These are phyloP conservation scores for Bombus affinis DNA, from an alignment of 1,140 invertebrate genomes.

Conservation along the genomic window DNA sequence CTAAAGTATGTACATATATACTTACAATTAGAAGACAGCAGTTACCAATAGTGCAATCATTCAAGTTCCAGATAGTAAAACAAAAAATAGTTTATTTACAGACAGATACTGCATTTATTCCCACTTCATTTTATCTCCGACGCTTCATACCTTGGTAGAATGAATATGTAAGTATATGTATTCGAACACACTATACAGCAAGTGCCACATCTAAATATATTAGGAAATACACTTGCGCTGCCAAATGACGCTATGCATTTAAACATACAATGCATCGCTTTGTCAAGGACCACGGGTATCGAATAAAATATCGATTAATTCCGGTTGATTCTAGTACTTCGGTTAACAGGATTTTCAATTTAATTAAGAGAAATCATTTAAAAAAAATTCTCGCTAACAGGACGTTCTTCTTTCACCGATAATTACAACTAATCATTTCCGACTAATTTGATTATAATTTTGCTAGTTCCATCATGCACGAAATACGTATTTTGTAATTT, in stretches of 20 bases:
- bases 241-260: neutral
- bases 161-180: neutral
- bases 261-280: neutral
- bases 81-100: neutral
- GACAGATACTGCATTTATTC: neutral
- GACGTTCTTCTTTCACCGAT: no score
- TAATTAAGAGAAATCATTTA: no score
- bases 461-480: no score
- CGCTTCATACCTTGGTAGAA: neutral
- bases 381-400: no score
- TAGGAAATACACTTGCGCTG: neutral
- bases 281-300: neutral
- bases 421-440: neutral
- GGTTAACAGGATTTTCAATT: no score
- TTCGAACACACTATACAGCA: no score
- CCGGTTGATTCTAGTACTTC: no score
- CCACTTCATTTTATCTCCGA: neutral
- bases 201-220: neutral
- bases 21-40: neutral
- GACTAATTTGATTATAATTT: neutral
- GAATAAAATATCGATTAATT: neutral
- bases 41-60: neutral
- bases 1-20: neutral
- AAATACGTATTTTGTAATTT: neutral
- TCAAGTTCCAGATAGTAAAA: neutral